These are phyloP conservation scores for Lomographa bimaculata DNA, from an alignment of 2,888 invertebrate species.

Conservation along the genomic window DNA sequence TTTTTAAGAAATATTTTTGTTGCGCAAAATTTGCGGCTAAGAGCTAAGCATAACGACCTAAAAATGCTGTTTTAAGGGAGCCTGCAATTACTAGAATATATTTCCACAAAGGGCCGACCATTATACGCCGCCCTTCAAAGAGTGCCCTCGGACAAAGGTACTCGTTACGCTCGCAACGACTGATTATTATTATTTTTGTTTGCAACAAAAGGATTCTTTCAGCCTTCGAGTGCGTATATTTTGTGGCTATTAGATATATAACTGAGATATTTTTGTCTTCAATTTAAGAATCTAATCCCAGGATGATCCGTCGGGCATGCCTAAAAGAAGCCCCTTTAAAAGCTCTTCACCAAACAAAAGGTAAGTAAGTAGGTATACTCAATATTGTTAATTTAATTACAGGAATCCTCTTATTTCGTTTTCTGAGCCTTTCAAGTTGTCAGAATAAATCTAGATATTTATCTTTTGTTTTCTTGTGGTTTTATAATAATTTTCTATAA, in stretches of 20 bases:
- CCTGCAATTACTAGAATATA: conserved; percentile 56
- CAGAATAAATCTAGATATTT: conserved; percentile 2
- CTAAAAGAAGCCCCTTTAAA: conserved; percentile 15
- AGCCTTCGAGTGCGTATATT: conserved; percentile 32
- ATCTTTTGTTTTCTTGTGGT: conserved; percentile 2
- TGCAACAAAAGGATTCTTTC: conserved; percentile 56
- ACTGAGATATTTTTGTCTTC: conserved; percentile 14
- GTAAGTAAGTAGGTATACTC: conserved; percentile 3
- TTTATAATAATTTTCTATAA: too few species aligned
- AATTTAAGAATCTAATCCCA: conserved; percentile 19
- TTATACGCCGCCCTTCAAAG: conserved; percentile 36
- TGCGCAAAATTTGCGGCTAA: conserved; percentile 7
- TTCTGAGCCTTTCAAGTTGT: conserved; percentile 1
- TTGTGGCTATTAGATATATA: conserved; percentile 9
- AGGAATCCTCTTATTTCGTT: conserved; percentile 3
- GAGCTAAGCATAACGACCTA: conserved; percentile 7
- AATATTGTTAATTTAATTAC: conserved; percentile 18
- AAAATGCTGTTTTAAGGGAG: conserved; percentile 29
- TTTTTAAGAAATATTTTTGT: too few species aligned
- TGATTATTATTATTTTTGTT: conserved; percentile 61
- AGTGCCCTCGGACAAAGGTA: conserved; percentile 56
- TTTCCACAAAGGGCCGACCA: conserved; percentile 45
- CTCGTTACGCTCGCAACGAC: conserved; percentile 55
- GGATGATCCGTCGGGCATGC: conserved; percentile 21
- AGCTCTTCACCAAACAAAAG: conserved; percentile 21